These are phyloP conservation scores for Tromatobia lineatoria DNA, from an alignment of 2,888 invertebrate species.

Conservation along the genomic window DNA sequence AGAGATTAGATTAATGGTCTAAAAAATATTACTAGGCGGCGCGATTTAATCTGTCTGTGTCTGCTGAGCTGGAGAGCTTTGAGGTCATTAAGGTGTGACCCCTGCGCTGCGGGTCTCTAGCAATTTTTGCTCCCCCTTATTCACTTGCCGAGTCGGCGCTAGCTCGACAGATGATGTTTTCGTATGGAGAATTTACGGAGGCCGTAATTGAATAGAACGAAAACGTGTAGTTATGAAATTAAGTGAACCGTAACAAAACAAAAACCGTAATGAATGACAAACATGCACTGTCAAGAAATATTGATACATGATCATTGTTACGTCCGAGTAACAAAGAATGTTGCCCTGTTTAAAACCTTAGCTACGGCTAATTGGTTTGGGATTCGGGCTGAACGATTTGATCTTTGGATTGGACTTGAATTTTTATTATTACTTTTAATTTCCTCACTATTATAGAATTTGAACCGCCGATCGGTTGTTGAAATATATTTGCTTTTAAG, in stretches of 20 bases:
- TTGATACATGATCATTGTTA: too few relatives aligned
- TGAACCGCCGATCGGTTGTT: too few relatives aligned
- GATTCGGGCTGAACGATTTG: too few relatives aligned
- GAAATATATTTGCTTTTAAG: too few relatives aligned
- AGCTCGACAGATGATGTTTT: conserved; percentile 33
- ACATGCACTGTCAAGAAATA: not conserved
- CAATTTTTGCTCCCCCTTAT: conserved; percentile 26
- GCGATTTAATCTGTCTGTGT: conserved; percentile 57
- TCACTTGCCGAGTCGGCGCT: conserved; percentile 6
- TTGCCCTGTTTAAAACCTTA: too few relatives aligned
- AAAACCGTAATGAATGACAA: conserved; percentile 12
- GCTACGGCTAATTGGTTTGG: too few relatives aligned
- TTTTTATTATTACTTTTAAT: too few relatives aligned
- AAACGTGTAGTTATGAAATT: conserved; percentile 32
- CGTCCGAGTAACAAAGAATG: too few relatives aligned
- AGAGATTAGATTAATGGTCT: conserved; percentile 37
- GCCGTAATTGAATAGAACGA: not conserved
- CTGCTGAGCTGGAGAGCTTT: conserved; percentile 19
- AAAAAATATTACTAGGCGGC: conserved; percentile 50
- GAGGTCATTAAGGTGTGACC: conserved; percentile 47
- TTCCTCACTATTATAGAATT: too few relatives aligned
- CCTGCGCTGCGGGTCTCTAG: conserved; percentile 1
- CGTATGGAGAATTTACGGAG: conserved; percentile 14
- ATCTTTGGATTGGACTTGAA: too few relatives aligned
- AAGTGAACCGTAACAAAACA: conserved; percentile 37